A percentile compares a stretch with the other conserved stretches of the same genome.
Conservation (phyloP, 2,113 vertebrate genomes). For the Heptranchias perlo region DNA sequence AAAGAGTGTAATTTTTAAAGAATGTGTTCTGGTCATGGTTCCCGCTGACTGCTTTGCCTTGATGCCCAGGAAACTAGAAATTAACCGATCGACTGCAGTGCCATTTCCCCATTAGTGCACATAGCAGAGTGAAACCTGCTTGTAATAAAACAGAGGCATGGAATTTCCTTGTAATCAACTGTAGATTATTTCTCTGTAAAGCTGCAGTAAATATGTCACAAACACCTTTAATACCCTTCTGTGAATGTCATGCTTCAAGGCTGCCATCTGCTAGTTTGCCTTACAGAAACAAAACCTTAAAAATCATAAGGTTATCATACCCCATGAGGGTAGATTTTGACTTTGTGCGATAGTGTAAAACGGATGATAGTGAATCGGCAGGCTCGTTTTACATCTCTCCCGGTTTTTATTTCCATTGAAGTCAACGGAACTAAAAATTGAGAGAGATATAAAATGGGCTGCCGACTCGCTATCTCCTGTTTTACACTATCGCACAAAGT, state of each 20-base stretch:
- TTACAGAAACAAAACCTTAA: background rate
- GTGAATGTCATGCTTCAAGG: background rate
- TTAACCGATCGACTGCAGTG: background rate
- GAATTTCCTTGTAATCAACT: conserved; percentile 20
- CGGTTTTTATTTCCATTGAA: background rate
- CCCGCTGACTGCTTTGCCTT: background rate
- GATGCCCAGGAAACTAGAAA: background rate
- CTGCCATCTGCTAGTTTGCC: conserved; percentile 7
- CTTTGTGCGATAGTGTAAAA: background rate
- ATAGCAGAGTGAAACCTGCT: background rate
- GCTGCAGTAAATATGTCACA: conserved; percentile 27
- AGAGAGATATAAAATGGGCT: background rate
- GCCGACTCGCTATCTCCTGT: background rate
- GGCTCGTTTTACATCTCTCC: background rate
- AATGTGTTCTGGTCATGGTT: conserved; percentile 3
- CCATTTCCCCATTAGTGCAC: conserved; percentile 16
- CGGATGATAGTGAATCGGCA: background rate
- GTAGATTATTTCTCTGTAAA: conserved; percentile 31
- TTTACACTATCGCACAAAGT: background rate
- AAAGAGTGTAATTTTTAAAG: conserved; percentile 4
- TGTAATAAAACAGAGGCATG: background rate
- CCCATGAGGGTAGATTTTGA: background rate
- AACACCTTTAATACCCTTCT: conserved; percentile 22
- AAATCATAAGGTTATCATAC: background rate
- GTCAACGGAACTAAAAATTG: background rate